Evolutionary conservation across 2,113 vertebrate genomes (phyloP), one percentile per base, ranked within the genome.

Genomic region (Poicephalus gulielmi): DNA sequence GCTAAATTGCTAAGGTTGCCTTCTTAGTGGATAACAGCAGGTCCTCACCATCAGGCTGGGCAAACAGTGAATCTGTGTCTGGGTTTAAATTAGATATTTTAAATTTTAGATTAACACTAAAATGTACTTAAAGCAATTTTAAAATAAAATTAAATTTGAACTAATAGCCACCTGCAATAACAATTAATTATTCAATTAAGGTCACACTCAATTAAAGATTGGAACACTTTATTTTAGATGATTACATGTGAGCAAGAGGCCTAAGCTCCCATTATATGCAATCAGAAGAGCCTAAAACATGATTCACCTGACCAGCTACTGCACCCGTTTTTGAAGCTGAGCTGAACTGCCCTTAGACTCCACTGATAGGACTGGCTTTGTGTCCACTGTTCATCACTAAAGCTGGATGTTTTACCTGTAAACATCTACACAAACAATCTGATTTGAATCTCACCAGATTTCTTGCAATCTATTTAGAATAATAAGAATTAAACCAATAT

Each of bases 281-380:
- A 43, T 44, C 35, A 44, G 55, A 8, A 17, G 41, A 92, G 53
- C 33, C 74, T 33, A 70, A 90, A 78, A 49, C 3, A 8, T 0
- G 2, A 7, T 30, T 39, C 11, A 8, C 14, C 60, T 43, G 64
- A 41, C 11, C 43, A 77, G 44, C 31, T 52, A 7, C 76, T 43
- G 59, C 41, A 44, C 46, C 5, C 3, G 6, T 1, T n/a, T 59
- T 2, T n/a, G 69, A 31, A n/a, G 37, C 22, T 41, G 53, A 90
- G 39, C 68, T 55, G 33, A 77, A 31, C 39, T 37, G 25, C n/a
- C 41, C 74, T n/a, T 17, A 44, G 28, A 33, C 57, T 49, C 43
- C 77, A 49, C 20, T 37, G n/a, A 19, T 7, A 55, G 20, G 57
- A 43, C 41, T 14, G 50, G 55, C 43, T 7, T 0, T 0, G 0